Base-by-base conservation (phyloP, 2,888 invertebrate genomes). In the Lissocephala sabroskyi region DNA sequence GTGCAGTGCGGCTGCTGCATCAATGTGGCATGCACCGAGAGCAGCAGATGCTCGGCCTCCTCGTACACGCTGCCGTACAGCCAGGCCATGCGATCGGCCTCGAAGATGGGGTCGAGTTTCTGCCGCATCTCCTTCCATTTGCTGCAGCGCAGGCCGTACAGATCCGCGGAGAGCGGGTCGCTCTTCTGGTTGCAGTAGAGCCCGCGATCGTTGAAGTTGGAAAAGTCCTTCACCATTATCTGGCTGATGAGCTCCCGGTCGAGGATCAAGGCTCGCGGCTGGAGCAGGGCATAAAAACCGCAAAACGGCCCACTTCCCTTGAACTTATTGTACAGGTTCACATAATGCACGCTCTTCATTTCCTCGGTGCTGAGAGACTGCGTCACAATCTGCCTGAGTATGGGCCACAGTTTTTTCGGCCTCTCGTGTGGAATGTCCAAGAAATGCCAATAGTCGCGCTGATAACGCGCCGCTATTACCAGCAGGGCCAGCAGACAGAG, bases 81-180 rank as follows among this genome's bases (percentile, higher is more conserved):
- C 78, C 79, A 54, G 60, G 74, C 66, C 77, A 84, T 79, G 53
- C 80, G 80, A 9, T 81, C 79, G 0, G 75, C 62, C 3, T 79
- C 80, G 32, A 85, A 82, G 1, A 78, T 71, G 18, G 83, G 82
- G 36, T 83, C 79, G 26, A 85, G 42, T 51, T 83, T 84, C 18
- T 79, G 66, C n/a, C 86, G 78, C 62, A 85, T 65, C 30, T 78
- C 82, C 54, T 80, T 82, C 86, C 86, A 86, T 41, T 71, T 74
- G 4, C 67, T 63, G 19, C 83, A 84, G 30, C 85, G 82, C 60
- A 85, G 49, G 2, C 79, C 80, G 36, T 85, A 84, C 11, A 86
- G 52, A 65, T 86, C 83, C 0, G 70, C 83, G 1, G 85, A 83
- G 28, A 86, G 41, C 0, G 86, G 86, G 66, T 86, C 86, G 26